phyloP scores from a whole-genome alignment of 2,888 invertebrate genomes.

The Dynastes hyllus region DNA sequence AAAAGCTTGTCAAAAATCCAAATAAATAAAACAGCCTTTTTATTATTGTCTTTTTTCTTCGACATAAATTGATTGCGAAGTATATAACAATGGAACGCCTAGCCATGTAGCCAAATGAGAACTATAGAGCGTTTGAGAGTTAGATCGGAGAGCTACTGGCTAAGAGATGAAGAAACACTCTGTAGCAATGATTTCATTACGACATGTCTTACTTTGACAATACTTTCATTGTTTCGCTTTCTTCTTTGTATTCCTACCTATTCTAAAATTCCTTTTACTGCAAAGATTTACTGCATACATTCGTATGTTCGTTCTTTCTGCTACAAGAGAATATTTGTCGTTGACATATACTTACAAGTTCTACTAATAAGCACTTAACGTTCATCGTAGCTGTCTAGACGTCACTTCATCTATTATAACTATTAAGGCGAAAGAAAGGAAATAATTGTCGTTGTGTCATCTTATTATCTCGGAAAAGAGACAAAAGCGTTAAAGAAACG shows the following conservation, averaged over 20 bases:
- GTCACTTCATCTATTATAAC: not conserved
- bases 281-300: not conserved
- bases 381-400: not conserved
- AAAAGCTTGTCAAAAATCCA: too few species aligned
- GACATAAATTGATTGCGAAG: too few species aligned
- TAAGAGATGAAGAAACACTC: too few species aligned
- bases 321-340: not conserved
- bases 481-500: slow-evolving; percentile 11
- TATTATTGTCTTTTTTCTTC: too few species aligned
- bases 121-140: too few species aligned
- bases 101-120: too few species aligned
- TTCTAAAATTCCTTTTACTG: not conserved
- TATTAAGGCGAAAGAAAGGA: slow-evolving; percentile 5
- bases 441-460: slow-evolving; percentile 35
- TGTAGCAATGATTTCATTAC: not conserved
- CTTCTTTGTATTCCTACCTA: not conserved
- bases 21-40: too few species aligned
- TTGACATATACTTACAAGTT: slow-evolving; percentile 4
- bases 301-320: not conserved
- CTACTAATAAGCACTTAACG: not conserved
- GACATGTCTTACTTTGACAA: not conserved
- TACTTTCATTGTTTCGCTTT: not conserved
- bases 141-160: too few species aligned
- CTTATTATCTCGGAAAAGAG: slow-evolving; percentile 14
- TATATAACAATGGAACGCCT: too few species aligned